These are phyloP conservation scores for Drosophila mayri DNA, from an alignment of 1,140 invertebrate genomes.

Conservation along the genomic window DNA sequence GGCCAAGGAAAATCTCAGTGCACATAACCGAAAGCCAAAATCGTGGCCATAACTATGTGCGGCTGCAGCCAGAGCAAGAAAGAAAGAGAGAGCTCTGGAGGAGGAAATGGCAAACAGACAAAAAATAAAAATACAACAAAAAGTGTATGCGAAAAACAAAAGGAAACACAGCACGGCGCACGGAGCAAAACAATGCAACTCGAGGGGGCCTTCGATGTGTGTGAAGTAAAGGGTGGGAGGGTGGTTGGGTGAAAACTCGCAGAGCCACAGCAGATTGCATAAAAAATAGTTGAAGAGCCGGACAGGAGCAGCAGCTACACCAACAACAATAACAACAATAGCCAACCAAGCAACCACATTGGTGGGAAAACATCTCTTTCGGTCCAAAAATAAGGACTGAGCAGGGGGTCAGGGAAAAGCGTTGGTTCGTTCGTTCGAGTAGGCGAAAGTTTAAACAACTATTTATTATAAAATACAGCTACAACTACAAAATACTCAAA, in stretches of 20 bases:
- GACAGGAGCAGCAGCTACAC: constrained; percentile 15
- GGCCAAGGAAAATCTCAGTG: constrained; percentile 66
- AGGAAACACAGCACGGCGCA: constrained; percentile 38
- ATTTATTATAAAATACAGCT: constrained; percentile 80
- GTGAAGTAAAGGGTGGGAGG: not conserved
- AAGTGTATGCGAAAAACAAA: constrained; percentile 36
- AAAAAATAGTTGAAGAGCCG: constrained; percentile 77
- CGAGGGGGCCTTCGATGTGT: constrained; percentile 34
- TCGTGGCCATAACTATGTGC: constrained; percentile 82
- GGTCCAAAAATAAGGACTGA: constrained; percentile 1
- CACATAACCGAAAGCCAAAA: constrained; percentile 76
- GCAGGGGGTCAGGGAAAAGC: not conserved
- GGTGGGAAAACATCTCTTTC: constrained; percentile 75
- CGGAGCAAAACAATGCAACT: constrained; percentile 46
- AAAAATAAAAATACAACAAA: constrained; percentile 60
- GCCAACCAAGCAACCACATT: constrained; percentile 72
- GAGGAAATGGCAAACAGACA: constrained; percentile 67
- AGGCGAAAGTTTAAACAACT: constrained; percentile 79
- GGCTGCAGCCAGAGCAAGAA: constrained; percentile 31
- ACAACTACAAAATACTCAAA: constrained; percentile 66
- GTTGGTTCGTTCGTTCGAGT: constrained; percentile 12
- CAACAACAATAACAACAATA: constrained; percentile 34
- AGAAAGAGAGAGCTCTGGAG: not conserved
- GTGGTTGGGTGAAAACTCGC: not conserved
- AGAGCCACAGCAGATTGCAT: constrained; percentile 69